Evolutionary conservation across 2,797 vertebrate species (phyloP).

Genomic region (Eupleurogrammus muticus): DNA sequence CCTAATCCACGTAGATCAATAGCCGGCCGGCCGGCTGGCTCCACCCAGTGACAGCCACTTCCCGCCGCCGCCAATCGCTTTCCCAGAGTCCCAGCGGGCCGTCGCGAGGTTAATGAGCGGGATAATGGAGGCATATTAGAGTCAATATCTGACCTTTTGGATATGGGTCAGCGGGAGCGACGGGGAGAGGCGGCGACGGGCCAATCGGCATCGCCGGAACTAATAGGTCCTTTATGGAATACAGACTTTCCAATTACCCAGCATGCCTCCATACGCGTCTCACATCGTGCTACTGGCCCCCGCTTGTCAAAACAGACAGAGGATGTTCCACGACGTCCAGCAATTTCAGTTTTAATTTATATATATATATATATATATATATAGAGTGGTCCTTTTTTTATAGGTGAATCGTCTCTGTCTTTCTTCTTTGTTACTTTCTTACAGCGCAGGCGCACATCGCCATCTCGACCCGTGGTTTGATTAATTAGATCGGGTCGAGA

Average conservation of each 20-base stretch:
- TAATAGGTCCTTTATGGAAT: slow-evolving; percentile 72
- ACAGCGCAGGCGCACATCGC: too few species aligned
- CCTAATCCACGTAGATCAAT: slow-evolving; percentile 87
- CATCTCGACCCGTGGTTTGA: slow-evolving; percentile 63
- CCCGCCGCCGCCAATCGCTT: slow-evolving; percentile 62
- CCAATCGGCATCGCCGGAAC: slow-evolving; percentile 59
- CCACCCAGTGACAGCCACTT: slow-evolving; percentile 54
- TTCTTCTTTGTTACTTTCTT: slow-evolving; percentile 20
- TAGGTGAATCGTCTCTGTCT: background rate
- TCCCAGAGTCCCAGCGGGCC: slow-evolving; percentile 58
- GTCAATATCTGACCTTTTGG: slow-evolving; percentile 80
- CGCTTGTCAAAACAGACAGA: slow-evolving; percentile 63
- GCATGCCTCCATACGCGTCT: slow-evolving; percentile 60
- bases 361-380: too few species aligned
- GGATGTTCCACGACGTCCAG: slow-evolving; percentile 18
- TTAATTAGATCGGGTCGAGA: slow-evolving; percentile 74
- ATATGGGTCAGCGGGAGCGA: slow-evolving; percentile 61
- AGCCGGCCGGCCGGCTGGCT: slow-evolving; percentile 68
- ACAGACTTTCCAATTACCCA: slow-evolving; percentile 73
- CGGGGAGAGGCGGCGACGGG: too few species aligned
- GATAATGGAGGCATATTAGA: slow-evolving; percentile 74
- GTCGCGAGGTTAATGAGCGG: slow-evolving; percentile 78
- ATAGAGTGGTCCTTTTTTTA: background rate
- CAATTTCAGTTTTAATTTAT: slow-evolving; percentile 39
- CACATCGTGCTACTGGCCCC: slow-evolving; percentile 34